Evolutionary conservation across 2,797 vertebrate genomes (phyloP).

Genomic region (Hirundo rustica): DNA sequence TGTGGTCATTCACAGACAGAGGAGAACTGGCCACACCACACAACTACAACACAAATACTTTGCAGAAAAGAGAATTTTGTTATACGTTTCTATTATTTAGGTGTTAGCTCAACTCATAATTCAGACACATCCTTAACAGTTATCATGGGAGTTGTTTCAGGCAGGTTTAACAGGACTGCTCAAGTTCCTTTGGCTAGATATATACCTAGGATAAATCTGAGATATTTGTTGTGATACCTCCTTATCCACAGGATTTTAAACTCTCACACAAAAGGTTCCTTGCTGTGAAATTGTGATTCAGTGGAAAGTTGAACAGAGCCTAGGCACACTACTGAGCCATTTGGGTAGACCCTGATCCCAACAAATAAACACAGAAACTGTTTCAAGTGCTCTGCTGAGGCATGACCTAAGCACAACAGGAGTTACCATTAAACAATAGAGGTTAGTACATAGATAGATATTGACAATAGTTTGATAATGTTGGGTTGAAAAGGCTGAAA

Average conservation of each 20-base stretch:
- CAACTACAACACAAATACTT: neutral
- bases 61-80: neutral
- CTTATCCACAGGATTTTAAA: neutral
- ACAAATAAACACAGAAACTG: neutral
- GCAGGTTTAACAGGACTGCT: neutral
- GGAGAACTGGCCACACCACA: neutral
- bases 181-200: neutral
- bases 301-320: neutral
- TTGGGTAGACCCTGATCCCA: neutral
- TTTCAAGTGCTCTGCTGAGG: neutral
- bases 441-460: neutral
- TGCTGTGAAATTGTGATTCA: neutral
- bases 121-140: neutral
- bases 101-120: neutral
- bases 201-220: neutral
- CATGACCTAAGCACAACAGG: neutral
- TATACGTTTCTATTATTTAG: neutral
- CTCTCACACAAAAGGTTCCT: neutral
- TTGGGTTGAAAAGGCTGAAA: neutral
- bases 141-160: neutral
- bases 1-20: neutral
- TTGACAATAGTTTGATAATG: neutral
- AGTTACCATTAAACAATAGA: neutral
- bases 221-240: neutral
- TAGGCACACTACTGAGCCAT: neutral